Evolutionary conservation across 2,113 vertebrate species (phyloP).

Genomic region (Seriola quinqueradiata): DNA sequence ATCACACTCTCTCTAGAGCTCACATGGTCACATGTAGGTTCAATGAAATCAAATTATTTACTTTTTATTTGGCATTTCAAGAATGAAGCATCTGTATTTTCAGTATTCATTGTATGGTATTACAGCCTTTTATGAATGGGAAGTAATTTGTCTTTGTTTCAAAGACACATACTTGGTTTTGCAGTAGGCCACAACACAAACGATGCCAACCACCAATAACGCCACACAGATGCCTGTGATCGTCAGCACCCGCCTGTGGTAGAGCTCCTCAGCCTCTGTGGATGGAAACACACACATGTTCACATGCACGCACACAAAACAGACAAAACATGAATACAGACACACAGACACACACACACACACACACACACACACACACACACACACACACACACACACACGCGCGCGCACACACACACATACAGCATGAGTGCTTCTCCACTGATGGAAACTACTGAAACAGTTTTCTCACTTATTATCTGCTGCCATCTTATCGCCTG

Average conservation of each 20-base stretch:
- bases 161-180: slow-evolving; percentile 95
- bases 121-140: slow-evolving; percentile 11
- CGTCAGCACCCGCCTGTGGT: slow-evolving; percentile 97
- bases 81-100: not conserved
- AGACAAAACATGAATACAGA: slow-evolving; percentile 44
- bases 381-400: slow-evolving; percentile 49
- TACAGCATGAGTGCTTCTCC: slow-evolving; percentile 65
- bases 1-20: not conserved
- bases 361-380: slow-evolving; percentile 51
- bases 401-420: slow-evolving; percentile 62
- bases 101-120: not conserved
- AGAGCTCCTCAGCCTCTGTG: slow-evolving; percentile 97
- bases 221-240: slow-evolving; percentile 99
- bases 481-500: slow-evolving; percentile 47
- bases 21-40: not conserved
- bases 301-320: slow-evolving; percentile 36
- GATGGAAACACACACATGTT: slow-evolving; percentile 66
- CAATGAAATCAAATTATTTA: not conserved
- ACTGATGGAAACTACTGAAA: slow-evolving; percentile 48
- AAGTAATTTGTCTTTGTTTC: slow-evolving; percentile 4
- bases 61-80: not conserved
- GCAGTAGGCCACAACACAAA: slow-evolving; percentile 98
- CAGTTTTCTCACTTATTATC: slow-evolving; percentile 42
- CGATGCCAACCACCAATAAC: slow-evolving; percentile 96
- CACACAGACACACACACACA: slow-evolving; percentile 51